A percentile compares a stretch with the other conserved stretches of the same genome.
Evolutionary conservation across 2,113 vertebrate genomes (phyloP).

Genomic region (Saccopteryx leptura): DNA sequence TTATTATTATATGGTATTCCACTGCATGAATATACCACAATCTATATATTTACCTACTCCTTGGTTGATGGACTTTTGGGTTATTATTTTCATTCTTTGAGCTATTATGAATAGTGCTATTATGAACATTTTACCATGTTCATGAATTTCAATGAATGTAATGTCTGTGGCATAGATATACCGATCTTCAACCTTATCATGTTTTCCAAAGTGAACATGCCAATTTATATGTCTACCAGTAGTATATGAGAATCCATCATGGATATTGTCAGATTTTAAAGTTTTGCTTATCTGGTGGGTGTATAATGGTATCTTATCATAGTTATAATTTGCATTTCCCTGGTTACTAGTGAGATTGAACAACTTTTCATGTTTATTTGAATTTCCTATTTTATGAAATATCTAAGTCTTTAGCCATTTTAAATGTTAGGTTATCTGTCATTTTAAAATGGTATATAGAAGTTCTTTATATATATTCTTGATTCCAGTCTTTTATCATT

Average conservation of each 20-base stretch:
- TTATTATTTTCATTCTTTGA: neutral
- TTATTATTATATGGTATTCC: neutral
- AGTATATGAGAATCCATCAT: neutral
- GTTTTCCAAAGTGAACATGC: neutral
- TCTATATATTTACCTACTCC: neutral
- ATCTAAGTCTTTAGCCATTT: slow-evolving; percentile 14
- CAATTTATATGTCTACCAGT: neutral
- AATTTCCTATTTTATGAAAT: slow-evolving; percentile 30
- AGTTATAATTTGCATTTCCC: neutral
- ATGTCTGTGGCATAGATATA: neutral
- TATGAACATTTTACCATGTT: neutral
- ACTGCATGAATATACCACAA: neutral
- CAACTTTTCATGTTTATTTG: neutral
- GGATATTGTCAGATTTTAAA: neutral
- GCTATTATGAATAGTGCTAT: neutral
- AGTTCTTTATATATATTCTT: neutral
- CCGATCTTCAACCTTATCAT: neutral
- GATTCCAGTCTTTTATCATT: neutral
- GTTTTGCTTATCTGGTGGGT: neutral
- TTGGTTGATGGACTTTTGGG: neutral
- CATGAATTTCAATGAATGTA: neutral
- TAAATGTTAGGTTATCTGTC: neutral
- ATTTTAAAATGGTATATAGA: neutral
- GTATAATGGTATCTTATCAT: neutral
- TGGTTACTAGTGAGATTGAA: neutral